Base-by-base conservation (phyloP, 2,113 vertebrate species). In the Aspidoscelis tigris region DNA sequence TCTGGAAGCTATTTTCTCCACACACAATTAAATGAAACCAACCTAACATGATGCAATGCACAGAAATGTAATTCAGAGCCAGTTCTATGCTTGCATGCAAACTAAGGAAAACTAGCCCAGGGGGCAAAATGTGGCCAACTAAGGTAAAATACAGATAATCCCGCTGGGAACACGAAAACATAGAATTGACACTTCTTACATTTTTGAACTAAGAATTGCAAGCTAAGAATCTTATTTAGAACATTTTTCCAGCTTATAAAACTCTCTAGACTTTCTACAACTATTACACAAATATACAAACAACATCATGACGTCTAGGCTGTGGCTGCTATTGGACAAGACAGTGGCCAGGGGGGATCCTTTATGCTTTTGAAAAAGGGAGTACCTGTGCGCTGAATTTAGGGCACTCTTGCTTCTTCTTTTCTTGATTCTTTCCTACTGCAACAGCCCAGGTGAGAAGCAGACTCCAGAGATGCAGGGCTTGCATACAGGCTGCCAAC, bases 341-440 rank as follows among this genome's bases (percentile, higher is more conserved):
- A 85, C 18, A 64, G 77, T 71, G 83, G 85, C 58, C 88, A 84
- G 0, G 0, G 86, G 33, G 92, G 92, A 77, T 84, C 84, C 81
- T 89, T 74, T 71, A n/a, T 75, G 58, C 58, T 65, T 73, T 81
- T 88, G 72, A 84, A 88, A 91, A 90, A 89, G 88, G 80, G 79
- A 93, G 87, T 95, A 95, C 94, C 93, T 95, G 93, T 91, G 91
- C 47, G 91, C 84, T 92, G 89, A 92, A 89, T 91, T 89, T 84
- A 92, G 80, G 78, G 83, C 79, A 93, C 91, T 93, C 85, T 88
- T 91, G 89, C 81, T 86, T 95, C 90, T 92, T 92, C 91, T 91
- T 91, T 89, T 89, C 91, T 96, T 95, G 92, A 90, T 83, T 92
- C 50, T 93, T 94, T 92, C 91, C 92, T 93, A 90, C 86, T 91